Percentiles rank a stretch among this genome's conserved stretches.
Evolutionary conservation across 2,113 vertebrate species (phyloP).

Genomic region (Asarcornis scutulata): DNA sequence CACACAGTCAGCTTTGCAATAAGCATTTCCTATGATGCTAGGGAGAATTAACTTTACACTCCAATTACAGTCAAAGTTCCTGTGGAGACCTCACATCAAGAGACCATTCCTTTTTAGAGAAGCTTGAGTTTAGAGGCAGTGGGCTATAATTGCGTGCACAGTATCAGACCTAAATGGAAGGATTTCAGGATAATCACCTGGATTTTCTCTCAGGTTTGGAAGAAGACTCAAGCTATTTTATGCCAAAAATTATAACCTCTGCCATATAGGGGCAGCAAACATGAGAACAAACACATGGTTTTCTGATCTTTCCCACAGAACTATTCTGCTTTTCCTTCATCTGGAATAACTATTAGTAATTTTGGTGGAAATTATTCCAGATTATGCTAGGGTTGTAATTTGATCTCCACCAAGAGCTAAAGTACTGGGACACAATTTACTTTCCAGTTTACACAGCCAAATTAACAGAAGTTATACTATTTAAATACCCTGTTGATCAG

Average conservation of each 20-base stretch:
- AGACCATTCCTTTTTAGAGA: background rate
- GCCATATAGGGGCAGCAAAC: background rate
- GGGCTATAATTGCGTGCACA: background rate
- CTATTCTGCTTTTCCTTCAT: background rate
- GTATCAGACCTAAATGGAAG: background rate
- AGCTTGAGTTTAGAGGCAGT: background rate
- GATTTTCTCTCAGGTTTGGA: background rate
- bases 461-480: background rate
- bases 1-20: background rate
- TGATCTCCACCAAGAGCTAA: fast-evolving
- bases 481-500: background rate
- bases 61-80: background rate
- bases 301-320: background rate
- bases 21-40: background rate
- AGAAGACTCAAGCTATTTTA: background rate
- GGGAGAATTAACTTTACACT: background rate
- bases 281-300: background rate
- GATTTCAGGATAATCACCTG: background rate
- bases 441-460: background rate
- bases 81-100: background rate
- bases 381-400: background rate
- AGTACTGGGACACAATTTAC: background rate
- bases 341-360: background rate
- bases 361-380: background rate
- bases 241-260: background rate